Conservation (phyloP, 2,113 vertebrate species). For the Malurus cyaneus region DNA sequence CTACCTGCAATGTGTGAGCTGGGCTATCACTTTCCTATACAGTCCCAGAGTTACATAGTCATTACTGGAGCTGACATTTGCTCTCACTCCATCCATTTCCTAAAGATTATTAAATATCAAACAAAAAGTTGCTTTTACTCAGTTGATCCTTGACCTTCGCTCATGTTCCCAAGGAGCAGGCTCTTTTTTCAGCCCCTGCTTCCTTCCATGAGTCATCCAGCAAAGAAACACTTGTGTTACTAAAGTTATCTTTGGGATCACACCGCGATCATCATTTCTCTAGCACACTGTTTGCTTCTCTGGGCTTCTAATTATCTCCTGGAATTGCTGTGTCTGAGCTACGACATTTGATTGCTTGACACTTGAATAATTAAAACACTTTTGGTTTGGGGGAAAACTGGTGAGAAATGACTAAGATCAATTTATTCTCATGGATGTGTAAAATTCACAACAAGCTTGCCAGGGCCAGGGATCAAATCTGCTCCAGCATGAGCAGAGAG, state of each 20-base stretch:
- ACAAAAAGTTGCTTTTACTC: constrained; percentile 39
- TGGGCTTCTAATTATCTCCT: constrained; percentile 44
- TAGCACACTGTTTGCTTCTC: constrained; percentile 24
- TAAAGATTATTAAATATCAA: constrained; percentile 59
- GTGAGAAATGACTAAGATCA: background rate
- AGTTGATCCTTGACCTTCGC: constrained; percentile 48
- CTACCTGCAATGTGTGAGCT: background rate
- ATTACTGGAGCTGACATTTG: constrained; percentile 55
- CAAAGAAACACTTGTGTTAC: constrained; percentile 43
- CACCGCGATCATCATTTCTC: background rate
- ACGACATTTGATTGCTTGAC: background rate
- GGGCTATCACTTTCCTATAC: background rate
- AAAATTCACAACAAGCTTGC: background rate
- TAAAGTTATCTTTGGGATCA: constrained; percentile 29
- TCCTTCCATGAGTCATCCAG: constrained; percentile 52
- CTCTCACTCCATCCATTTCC: constrained; percentile 52
- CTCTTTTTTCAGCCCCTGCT: constrained; percentile 16
- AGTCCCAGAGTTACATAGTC: constrained; percentile 26
- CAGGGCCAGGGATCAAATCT: background rate
- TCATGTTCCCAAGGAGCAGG: constrained; percentile 22
- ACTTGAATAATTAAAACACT: constrained; percentile 4
- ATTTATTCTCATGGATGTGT: background rate
- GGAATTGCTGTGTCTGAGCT: constrained; percentile 13
- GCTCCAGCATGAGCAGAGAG: background rate
- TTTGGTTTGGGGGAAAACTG: background rate